phyloP scores from a whole-genome alignment of 2,797 vertebrate genomes.

The Pseudopleuronectes americanus region DNA sequence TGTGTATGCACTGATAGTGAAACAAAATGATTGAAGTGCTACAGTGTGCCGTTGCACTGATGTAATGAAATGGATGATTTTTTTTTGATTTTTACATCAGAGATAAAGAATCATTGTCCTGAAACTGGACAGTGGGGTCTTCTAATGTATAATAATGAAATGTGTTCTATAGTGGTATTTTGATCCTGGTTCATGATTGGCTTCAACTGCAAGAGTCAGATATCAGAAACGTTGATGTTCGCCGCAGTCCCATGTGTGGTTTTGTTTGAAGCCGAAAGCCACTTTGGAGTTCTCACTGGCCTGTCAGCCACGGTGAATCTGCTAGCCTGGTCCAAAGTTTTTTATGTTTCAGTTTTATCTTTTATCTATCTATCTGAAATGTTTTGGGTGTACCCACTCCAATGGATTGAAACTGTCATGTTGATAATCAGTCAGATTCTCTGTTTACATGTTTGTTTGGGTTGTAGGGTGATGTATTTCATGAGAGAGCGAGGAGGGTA shows the following conservation, averaged over 20 bases:
- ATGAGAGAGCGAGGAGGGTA: not conserved
- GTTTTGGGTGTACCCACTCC: slow-evolving; percentile 49
- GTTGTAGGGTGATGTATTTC: slow-evolving; percentile 48
- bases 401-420: slow-evolving; percentile 71
- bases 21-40: slow-evolving; percentile 76
- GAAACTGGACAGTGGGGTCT: slow-evolving; percentile 62
- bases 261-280: slow-evolving; percentile 67
- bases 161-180: slow-evolving; percentile 74
- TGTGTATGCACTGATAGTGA: slow-evolving; percentile 80
- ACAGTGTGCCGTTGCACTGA: slow-evolving; percentile 75
- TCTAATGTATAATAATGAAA: slow-evolving; percentile 74
- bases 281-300: slow-evolving; percentile 65
- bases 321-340: slow-evolving; percentile 79
- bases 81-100: slow-evolving; percentile 73
- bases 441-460: slow-evolving; percentile 84
- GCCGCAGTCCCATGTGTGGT: slow-evolving; percentile 65
- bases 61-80: slow-evolving; percentile 66
- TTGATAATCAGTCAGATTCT: slow-evolving; percentile 82
- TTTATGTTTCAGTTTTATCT: slow-evolving; percentile 62
- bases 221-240: slow-evolving; percentile 57
- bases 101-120: slow-evolving; percentile 68
- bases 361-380: slow-evolving; percentile 46
- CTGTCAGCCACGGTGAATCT: slow-evolving; percentile 59
- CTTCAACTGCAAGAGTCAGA: slow-evolving; percentile 60
- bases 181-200: slow-evolving; percentile 73